Evolutionary conservation across 1,140 invertebrate species (phyloP), one percentile per base, ranked within the genome.

Genomic region (Drosophila asahinai): DNA sequence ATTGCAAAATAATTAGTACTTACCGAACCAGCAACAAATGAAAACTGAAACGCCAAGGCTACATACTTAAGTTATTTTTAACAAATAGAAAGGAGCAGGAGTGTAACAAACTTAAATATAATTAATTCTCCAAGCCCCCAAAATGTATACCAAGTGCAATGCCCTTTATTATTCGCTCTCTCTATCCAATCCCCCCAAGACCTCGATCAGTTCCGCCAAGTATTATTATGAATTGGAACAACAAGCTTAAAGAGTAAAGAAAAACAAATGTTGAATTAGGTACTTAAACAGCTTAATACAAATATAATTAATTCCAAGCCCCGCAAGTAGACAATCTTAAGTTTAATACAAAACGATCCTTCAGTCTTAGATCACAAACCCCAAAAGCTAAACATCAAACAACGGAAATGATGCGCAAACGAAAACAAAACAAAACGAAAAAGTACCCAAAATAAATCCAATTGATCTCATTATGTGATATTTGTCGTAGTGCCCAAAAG

Each of bases 401-500:
- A 64, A 63, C 68, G 66, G 64, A 71, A 57, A 72, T 72, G 67
- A 72, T 73, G 67, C 67, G 67, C 67, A 72, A 70, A 48, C 51
- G 17, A 72, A 74, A 72, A 66, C 55, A 42, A 65, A 25, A 25
- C 22, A 25, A 25, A 25, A 67, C 73, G 49, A 54, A 61, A 71
- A 62, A 83, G 77, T 79, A 76, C 83, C 83, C 79, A 86, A 86
- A 67, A 83, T 80, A 87, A 73, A 86, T 90, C 86, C 86, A 90
- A 90, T 91, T 90, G 86, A 90, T 90, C 86, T 90, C 86, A 90
- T 90, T 86, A 90, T 90, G 86, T 90, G 86, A 90, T 90, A 90
- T 90, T 90, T 90, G 86, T 89, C 86, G 86, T 89, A 89, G 86
- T 90, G 82, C 86, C 86, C 86, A 89, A 81, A 57, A 40, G 54